phyloP scores from a whole-genome alignment of 2,113 vertebrate species.

The Marmota monax region DNA sequence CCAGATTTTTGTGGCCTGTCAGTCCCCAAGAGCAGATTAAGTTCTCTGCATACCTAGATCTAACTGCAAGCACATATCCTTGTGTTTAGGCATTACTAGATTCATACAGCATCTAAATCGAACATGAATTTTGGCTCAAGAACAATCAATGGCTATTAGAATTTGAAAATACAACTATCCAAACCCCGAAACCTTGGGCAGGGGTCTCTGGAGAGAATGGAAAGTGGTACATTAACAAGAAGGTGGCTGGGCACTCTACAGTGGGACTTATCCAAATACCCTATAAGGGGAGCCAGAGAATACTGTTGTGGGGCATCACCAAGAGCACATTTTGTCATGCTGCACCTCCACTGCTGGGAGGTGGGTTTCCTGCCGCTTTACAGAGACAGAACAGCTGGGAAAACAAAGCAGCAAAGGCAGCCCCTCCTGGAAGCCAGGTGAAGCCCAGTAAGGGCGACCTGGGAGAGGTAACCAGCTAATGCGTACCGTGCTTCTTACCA shows the following conservation, averaged over 20 bases:
- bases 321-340: background rate
- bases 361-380: background rate
- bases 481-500: background rate
- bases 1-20: background rate
- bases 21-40: background rate
- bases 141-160: background rate
- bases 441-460: background rate
- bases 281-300: background rate
- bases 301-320: background rate
- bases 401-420: background rate
- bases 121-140: background rate
- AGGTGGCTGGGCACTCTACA: background rate
- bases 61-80: background rate
- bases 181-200: background rate
- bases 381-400: background rate
- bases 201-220: background rate
- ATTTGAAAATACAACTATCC: background rate
- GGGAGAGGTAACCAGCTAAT: background rate
- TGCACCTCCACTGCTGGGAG: background rate
- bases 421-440: background rate
- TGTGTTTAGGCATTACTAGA: background rate
- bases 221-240: background rate
- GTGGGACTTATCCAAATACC: background rate
- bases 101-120: background rate
- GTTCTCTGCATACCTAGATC: background rate